Conservation (phyloP, 2,888 invertebrate species). For the Furcula furcula region DNA sequence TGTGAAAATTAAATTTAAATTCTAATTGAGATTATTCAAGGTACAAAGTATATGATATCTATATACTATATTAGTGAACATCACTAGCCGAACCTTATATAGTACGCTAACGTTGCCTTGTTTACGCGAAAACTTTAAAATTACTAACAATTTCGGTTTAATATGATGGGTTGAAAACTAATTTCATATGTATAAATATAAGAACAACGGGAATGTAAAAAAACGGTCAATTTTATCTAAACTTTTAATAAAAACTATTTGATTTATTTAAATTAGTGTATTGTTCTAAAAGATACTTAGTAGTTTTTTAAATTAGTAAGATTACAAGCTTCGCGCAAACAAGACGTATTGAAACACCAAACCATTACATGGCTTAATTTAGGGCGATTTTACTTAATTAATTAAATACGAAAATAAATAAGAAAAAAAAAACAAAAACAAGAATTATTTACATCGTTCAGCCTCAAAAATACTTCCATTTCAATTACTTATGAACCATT, state of each 20-base stretch:
- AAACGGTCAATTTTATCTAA: no score
- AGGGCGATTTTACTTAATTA: conserved; percentile 33
- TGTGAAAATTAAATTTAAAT: conserved; percentile 32
- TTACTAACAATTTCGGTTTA: no score
- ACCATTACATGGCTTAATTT: conserved; percentile 58
- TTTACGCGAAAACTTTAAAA: conserved; percentile 5
- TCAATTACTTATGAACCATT: conserved; percentile 28
- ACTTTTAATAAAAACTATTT: no score
- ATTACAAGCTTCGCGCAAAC: conserved; percentile 10
- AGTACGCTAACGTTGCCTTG: conserved; percentile 18
- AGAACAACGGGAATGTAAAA: no score
- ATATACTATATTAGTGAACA: conserved; percentile 53
- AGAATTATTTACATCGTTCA: conserved; percentile 64
- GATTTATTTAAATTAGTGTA: no score
- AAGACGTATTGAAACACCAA: conserved; percentile 17
- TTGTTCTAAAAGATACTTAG: no score
- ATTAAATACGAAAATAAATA: conserved; percentile 57
- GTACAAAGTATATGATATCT: conserved; percentile 53
- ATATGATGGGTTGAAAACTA: no score
- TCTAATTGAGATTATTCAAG: conserved; percentile 75
- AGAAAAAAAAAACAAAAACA: conserved; percentile 45
- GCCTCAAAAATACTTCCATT: conserved; percentile 56
- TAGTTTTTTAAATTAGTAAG: no score
- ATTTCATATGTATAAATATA: no score
- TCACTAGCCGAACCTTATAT: conserved; percentile 54